Conservation (phyloP, 2,113 vertebrate genomes). For the Struthidea cinerea region DNA sequence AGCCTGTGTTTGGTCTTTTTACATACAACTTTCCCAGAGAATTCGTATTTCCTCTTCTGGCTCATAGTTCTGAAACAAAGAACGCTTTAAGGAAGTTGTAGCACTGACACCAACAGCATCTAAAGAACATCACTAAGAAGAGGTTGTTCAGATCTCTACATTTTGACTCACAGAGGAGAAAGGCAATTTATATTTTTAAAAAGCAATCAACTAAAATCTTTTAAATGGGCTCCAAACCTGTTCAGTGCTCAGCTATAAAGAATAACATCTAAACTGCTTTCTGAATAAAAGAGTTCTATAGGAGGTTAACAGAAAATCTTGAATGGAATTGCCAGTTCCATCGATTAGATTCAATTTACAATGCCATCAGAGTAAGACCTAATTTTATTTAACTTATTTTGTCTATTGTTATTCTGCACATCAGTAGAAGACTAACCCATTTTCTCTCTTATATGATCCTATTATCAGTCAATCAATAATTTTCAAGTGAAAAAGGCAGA, state of each 20-base stretch:
- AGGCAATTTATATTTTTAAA: not conserved
- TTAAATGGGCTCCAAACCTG: not conserved
- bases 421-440: not conserved
- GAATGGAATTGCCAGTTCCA: slow-evolving; percentile 35
- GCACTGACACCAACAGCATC: not conserved
- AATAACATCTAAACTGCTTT: not conserved
- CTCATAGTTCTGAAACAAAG: not conserved
- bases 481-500: not conserved
- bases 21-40: not conserved
- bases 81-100: not conserved
- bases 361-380: not conserved
- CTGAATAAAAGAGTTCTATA: slow-evolving; percentile 25
- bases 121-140: not conserved
- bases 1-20: not conserved
- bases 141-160: not conserved
- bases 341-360: slow-evolving; percentile 16
- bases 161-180: not conserved
- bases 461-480: slow-evolving; percentile 21
- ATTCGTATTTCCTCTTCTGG: not conserved
- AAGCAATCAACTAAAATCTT: not conserved
- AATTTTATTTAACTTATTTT: slow-evolving; percentile 24
- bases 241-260: not conserved
- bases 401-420: slow-evolving; percentile 24
- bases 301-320: slow-evolving; percentile 40
- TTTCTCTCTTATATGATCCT: slow-evolving; percentile 1